Percentiles rank a stretch among this genome's conserved stretches.
Conservation (phyloP, 2,888 invertebrate genomes). For the Macrophya annulata region DNA sequence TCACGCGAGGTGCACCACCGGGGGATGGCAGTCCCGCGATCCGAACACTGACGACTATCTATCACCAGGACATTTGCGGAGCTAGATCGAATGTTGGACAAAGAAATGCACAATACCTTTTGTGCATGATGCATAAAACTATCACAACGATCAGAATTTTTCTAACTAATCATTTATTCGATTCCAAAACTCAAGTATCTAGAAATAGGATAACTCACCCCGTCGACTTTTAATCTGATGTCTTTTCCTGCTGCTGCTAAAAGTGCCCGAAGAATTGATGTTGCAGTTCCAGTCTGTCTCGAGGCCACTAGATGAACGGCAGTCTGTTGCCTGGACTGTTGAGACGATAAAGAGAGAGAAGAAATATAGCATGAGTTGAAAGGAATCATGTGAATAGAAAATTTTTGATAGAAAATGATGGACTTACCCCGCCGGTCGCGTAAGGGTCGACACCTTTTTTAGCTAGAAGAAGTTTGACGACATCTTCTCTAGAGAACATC, state of each 20-base stretch:
- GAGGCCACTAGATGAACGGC: slow-evolving; percentile 97
- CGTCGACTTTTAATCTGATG: slow-evolving; percentile 92
- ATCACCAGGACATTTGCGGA: slow-evolving; percentile 32
- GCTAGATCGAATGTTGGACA: slow-evolving; percentile 4
- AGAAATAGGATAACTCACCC: slow-evolving; percentile 84
- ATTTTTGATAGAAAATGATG: neutral
- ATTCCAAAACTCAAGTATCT: too few species aligned
- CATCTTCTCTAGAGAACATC: slow-evolving; percentile 96
- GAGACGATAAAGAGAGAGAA: neutral
- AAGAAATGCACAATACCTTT: slow-evolving; percentile 55
- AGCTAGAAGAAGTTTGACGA: slow-evolving; percentile 93
- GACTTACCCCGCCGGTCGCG: slow-evolving; percentile 95
- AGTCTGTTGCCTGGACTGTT: slow-evolving; percentile 94
- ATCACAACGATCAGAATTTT: neutral
- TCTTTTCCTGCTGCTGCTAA: slow-evolving; percentile 95
- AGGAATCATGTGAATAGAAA: neutral
- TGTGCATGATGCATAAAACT: slow-evolving; percentile 59
- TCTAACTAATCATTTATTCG: neutral
- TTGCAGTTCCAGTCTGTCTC: slow-evolving; percentile 95
- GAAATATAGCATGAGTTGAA: slow-evolving; percentile 26
- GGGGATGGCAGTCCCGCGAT: slow-evolving; percentile 57
- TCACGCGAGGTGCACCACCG: slow-evolving; percentile 70
- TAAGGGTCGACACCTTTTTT: slow-evolving; percentile 96
- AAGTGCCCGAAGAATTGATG: slow-evolving; percentile 93
- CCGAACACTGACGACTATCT: slow-evolving; percentile 46